Evolutionary conservation across 2,797 vertebrate species (phyloP).

Genomic region (Coluber constrictor): DNA sequence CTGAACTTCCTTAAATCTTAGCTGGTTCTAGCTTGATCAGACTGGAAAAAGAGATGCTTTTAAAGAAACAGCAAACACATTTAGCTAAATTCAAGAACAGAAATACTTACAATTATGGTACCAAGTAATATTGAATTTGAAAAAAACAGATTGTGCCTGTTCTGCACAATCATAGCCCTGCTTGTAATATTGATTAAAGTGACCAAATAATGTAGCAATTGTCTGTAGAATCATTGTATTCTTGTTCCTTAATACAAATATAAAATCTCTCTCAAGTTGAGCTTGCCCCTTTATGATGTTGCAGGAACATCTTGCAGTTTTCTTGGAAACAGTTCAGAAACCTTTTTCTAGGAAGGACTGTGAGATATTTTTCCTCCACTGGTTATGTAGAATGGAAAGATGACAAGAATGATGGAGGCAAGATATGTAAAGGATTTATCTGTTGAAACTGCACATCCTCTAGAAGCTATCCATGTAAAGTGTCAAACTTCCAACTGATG

Average conservation of each 20-base stretch:
- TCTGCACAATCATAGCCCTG: not conserved
- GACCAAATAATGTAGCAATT: not conserved
- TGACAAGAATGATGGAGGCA: not conserved
- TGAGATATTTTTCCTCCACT: not conserved
- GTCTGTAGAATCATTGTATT: not conserved
- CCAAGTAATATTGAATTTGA: not conserved
- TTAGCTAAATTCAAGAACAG: not conserved
- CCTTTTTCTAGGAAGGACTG: not conserved
- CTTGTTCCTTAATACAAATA: not conserved
- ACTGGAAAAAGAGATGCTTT: not conserved
- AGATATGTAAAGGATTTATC: not conserved
- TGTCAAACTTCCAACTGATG: not conserved
- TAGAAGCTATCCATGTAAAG: not conserved
- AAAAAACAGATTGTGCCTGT: not conserved
- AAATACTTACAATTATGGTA: not conserved
- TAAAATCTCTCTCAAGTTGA: not conserved
- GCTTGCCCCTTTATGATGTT: not conserved
- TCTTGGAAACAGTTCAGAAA: not conserved
- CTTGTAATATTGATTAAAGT: not conserved
- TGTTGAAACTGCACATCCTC: not conserved
- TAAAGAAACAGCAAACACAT: not conserved
- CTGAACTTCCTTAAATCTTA: not conserved
- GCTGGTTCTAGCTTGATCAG: not conserved
- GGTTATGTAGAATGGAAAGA: not conserved
- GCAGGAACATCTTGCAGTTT: not conserved